These are phyloP conservation scores for Protaetia brevitarsis DNA, from an alignment of 1,140 invertebrate genomes.

Conservation along the genomic window DNA sequence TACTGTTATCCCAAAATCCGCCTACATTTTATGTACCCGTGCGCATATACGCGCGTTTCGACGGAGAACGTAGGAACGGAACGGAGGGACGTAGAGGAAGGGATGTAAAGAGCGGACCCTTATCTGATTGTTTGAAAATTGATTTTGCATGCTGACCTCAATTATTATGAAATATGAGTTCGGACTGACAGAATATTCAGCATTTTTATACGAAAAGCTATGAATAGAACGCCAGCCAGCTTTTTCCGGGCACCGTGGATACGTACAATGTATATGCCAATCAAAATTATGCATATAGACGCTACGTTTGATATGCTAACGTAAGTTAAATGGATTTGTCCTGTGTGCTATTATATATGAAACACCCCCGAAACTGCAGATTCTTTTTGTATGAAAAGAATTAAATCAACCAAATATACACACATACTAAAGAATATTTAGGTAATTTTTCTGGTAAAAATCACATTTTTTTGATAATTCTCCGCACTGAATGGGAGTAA, in stretches of 20 bases:
- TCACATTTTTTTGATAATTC: too few relatives aligned
- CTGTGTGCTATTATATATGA: neutral
- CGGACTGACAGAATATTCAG: constrained; percentile 18
- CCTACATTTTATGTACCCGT: constrained; percentile 43
- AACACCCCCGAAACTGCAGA: too few relatives aligned
- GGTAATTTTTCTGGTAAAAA: too few relatives aligned
- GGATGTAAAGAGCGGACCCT: constrained; percentile 27
- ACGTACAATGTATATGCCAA: constrained; percentile 11
- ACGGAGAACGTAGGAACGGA: neutral
- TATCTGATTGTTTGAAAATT: constrained; percentile 42
- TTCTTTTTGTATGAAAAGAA: too few relatives aligned
- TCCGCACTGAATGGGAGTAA: too few relatives aligned
- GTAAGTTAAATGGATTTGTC: constrained; percentile 21
- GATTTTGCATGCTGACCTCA: constrained; percentile 45
- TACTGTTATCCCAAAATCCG: constrained; percentile 47
- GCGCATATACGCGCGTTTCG: constrained; percentile 23
- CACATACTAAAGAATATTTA: too few relatives aligned
- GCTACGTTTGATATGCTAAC: neutral
- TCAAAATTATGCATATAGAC: constrained; percentile 1
- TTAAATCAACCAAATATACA: too few relatives aligned
- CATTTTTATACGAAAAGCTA: constrained; percentile 13
- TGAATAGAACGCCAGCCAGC: neutral
- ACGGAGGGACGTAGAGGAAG: constrained; percentile 3
- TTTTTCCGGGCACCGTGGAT: neutral
- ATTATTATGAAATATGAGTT: constrained; percentile 32